These are phyloP conservation scores for Caenorhabditis macrosperma DNA, from an alignment of 2,888 invertebrate species.

Conservation along the genomic window DNA sequence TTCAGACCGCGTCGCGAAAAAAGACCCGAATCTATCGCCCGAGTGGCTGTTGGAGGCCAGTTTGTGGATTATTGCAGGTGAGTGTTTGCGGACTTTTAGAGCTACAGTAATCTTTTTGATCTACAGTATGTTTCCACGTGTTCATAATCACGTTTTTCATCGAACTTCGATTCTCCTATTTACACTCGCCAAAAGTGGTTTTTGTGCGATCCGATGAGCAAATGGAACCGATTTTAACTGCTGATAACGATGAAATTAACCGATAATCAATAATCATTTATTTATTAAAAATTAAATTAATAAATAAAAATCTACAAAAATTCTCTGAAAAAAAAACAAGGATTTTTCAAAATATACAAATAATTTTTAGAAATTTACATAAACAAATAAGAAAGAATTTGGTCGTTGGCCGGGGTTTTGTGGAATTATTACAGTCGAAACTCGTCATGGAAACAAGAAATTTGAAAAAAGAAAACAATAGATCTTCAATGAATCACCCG, in stretches of 20 bases:
- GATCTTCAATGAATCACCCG: constrained; percentile 4
- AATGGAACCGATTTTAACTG: background rate
- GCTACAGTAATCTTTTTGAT: background rate
- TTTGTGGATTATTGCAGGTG: constrained; percentile 48
- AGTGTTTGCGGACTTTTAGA: background rate
- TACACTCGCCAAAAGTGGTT: constrained; percentile 60
- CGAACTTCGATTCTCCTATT: constrained; percentile 62
- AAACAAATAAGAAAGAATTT: background rate
- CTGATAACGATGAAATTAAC: background rate
- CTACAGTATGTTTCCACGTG: constrained; percentile 57
- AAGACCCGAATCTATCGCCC: constrained; percentile 15
- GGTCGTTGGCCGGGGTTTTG: constrained; percentile 3
- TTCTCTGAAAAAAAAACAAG: constrained; percentile 1
- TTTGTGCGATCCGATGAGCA: constrained; percentile 37
- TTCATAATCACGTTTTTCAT: constrained; percentile 60
- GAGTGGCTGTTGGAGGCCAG: constrained; percentile 42
- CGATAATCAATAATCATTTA: background rate
- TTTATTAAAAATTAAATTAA: background rate
- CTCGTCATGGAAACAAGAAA: constrained; percentile 36
- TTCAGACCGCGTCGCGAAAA: constrained; percentile 34
- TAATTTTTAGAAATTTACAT: background rate
- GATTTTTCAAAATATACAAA: constrained; percentile 12
- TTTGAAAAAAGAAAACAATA: background rate
- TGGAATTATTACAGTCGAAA: constrained; percentile 26
- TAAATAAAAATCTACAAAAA: background rate